These are phyloP conservation scores for Cyaniris semiargus DNA, from an alignment of 2,888 invertebrate genomes.

Conservation along the genomic window DNA sequence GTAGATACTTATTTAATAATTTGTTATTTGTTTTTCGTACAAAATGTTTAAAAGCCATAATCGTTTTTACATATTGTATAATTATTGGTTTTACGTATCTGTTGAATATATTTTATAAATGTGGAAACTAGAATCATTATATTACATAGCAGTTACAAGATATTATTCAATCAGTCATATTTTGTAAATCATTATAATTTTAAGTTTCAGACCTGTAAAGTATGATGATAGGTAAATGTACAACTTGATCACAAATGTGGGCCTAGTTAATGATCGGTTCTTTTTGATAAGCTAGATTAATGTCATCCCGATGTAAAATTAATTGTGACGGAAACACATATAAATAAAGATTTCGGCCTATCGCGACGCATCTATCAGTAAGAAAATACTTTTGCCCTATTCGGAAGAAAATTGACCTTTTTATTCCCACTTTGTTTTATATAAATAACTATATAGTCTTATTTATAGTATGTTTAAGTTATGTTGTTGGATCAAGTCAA, in stretches of 20 bases:
- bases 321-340: neutral
- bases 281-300: neutral
- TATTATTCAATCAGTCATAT: no score
- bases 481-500: no score
- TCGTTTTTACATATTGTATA: neutral
- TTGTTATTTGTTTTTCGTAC: neutral
- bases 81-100: no score
- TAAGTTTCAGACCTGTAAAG: no score
- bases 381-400: neutral
- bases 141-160: no score
- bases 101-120: no score
- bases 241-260: neutral
- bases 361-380: neutral
- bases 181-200: no score
- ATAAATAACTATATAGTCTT: no score
- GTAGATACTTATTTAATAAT: neutral
- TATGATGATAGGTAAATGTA: neutral
- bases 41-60: neutral
- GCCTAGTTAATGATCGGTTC: neutral
- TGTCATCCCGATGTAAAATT: neutral
- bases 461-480: no score
- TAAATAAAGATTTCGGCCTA: constrained; percentile 8
- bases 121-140: no score
- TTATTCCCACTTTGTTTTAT: no score
- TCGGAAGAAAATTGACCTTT: no score